phyloP scores from a whole-genome alignment of 2,113 vertebrate genomes.

The Larimichthys crocea region DNA sequence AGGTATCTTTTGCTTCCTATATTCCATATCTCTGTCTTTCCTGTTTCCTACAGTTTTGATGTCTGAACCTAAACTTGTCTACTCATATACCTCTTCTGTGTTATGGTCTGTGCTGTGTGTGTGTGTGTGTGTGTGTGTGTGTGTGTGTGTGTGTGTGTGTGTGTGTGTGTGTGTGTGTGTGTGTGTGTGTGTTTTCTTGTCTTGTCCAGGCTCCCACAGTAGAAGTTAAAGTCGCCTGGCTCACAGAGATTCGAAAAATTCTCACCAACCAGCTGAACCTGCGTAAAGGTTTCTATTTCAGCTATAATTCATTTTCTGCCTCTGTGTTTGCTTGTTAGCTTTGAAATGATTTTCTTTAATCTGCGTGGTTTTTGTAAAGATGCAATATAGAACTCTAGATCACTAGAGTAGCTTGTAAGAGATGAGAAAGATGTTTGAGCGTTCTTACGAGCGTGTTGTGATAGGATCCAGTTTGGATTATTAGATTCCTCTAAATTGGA shows the following conservation, averaged over 20 bases:
- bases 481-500: background rate
- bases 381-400: background rate
- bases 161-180: constrained; percentile 11
- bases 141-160: constrained; percentile 16
- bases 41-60: background rate
- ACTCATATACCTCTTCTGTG: background rate
- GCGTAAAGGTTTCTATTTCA: constrained; percentile 84
- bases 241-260: constrained; percentile 92
- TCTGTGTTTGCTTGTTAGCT: background rate
- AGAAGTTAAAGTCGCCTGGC: constrained; percentile 93
- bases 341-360: background rate
- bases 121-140: constrained; percentile 6
- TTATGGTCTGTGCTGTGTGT: constrained; percentile 9
- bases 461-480: background rate
- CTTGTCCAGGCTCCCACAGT: constrained; percentile 88
- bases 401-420: background rate
- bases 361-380: background rate
- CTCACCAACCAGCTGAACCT: constrained; percentile 91
- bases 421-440: too few species aligned
- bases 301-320: background rate
- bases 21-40: background rate
- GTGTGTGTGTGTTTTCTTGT: constrained; percentile 19
- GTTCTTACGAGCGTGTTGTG: too few species aligned
- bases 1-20: constrained; percentile 81
- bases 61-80: background rate